Base-by-base conservation (phyloP, 1,140 invertebrate species). In the Mactra quadrangularis region DNA sequence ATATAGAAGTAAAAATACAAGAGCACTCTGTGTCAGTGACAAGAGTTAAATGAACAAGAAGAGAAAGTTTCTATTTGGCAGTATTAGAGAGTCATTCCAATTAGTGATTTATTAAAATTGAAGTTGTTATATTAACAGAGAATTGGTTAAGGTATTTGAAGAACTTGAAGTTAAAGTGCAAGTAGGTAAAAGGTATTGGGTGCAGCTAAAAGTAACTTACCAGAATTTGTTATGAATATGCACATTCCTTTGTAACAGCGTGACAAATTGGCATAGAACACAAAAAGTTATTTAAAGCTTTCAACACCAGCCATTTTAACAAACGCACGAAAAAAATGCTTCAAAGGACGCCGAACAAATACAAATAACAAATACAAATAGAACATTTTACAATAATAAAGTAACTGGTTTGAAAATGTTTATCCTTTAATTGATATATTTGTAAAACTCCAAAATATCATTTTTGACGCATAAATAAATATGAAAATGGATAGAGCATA, bases 151-250 rank as follows among this genome's bases (percentile, higher is more conserved):
- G 15, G 15, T 15, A 41, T 6, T 41, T 41, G 15, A 7, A 7
- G 15, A 41, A 41, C 15, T 7, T 41, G 38, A n/a, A 1, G 33
- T 62, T 35, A 62, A 13, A 19, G 52, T 62, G 59, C 13, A 31
- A 64, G 60, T 35, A 1, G 31, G 38, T 35, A 38, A 19, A 19
- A 19, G 7, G 6, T 55, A 66, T 27, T 45, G 29, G 25, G 22
- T 66, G 62, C 62, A 66, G 62, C 62, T 15, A 68, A 19, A 68
- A 68, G 47, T 47, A 68, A 38, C 47, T 41, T 68, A 47, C 47
- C 64, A 38, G 47, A 41, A 52, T 4, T 41, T 68, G 64, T 68
- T 68, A 68, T n/a, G 45, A 4, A 19, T 35, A 68, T 68, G 64
- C 64, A 68, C 41, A 68, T 50, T 52, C 45, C 64, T 50, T n/a